Percentiles rank a stretch among this genome's conserved stretches.
Conservation (phyloP, 2,797 vertebrate genomes). For the Rhynchotus rufescens region DNA sequence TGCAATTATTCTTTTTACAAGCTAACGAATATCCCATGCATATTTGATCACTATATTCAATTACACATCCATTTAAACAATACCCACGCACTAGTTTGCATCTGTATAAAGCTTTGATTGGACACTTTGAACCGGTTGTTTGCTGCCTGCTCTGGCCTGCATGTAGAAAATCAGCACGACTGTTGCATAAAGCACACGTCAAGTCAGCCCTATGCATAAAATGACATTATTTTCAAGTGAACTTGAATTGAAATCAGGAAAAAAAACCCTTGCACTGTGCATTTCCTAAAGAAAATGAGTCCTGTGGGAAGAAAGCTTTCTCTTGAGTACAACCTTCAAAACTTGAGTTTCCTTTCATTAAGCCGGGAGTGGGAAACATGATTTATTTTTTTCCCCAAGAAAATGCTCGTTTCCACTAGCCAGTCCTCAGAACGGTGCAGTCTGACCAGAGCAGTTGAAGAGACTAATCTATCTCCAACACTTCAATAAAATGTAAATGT, state of each 20-base stretch:
- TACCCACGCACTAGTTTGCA: slow-evolving; percentile 30
- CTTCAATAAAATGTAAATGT: slow-evolving; percentile 78
- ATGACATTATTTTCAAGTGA: background rate
- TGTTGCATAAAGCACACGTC: background rate
- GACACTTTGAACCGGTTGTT: slow-evolving; percentile 30
- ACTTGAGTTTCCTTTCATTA: slow-evolving; percentile 3
- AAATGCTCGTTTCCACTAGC: slow-evolving; percentile 38
- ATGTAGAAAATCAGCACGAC: slow-evolving; percentile 7
- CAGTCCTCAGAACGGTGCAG: background rate
- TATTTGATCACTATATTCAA: slow-evolving; percentile 5
- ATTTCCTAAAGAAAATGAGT: background rate
- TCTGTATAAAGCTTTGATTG: slow-evolving; percentile 8
- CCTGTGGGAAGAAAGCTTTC: background rate
- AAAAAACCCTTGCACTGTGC: background rate
- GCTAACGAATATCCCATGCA: background rate
- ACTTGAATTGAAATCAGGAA: background rate
- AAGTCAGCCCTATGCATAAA: slow-evolving; percentile 26
- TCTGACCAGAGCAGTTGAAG: slow-evolving; percentile 37
- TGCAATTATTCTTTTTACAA: slow-evolving; percentile 26
- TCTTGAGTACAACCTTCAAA: slow-evolving; percentile 34
- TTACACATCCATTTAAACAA: slow-evolving; percentile 30
- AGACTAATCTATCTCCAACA: slow-evolving; percentile 73
- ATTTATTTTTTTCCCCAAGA: background rate
- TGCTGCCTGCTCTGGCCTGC: background rate
- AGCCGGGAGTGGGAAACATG: background rate